These are phyloP conservation scores for Orgyia antiqua DNA, from an alignment of 2,888 invertebrate species.

Conservation along the genomic window DNA sequence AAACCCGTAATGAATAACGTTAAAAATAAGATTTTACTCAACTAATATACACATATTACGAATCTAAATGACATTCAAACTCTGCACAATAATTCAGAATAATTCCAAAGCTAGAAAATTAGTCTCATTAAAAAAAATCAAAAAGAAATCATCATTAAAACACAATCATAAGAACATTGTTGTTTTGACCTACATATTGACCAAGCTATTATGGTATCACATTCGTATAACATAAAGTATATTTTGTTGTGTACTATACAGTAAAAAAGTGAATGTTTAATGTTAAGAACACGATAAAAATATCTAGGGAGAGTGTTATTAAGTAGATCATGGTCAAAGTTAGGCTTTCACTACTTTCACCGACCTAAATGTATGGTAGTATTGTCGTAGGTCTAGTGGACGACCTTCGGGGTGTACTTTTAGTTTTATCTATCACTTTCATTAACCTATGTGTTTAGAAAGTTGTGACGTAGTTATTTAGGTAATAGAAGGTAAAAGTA, in stretches of 20 bases:
- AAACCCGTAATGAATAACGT: too few species aligned
- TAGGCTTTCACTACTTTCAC: constrained; percentile 70
- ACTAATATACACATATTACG: too few species aligned
- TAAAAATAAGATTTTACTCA: too few species aligned
- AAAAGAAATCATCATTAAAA: constrained; percentile 43
- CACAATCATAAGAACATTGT: constrained; percentile 35
- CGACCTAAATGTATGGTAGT: constrained; percentile 50
- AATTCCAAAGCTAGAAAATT: constrained; percentile 3
- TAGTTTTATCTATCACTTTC: constrained; percentile 69
- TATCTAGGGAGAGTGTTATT: constrained; percentile 53
- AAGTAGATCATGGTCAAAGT: constrained; percentile 65
- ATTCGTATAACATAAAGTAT: constrained; percentile 26
- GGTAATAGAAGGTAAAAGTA: constrained; percentile 41
- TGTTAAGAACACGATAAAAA: constrained; percentile 51
- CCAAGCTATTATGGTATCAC: constrained; percentile 20
- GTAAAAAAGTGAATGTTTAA: constrained; percentile 44
- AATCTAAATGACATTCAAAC: too few species aligned
- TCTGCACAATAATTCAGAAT: too few species aligned
- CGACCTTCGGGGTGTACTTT: constrained; percentile 68
- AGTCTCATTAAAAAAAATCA: constrained; percentile 20
- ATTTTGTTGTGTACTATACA: constrained; percentile 17
- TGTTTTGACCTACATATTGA: constrained; percentile 28
- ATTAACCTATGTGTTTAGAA: constrained; percentile 49
- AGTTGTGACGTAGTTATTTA: constrained; percentile 46
- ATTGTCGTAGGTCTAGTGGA: constrained; percentile 58